Conservation (phyloP, 1,140 invertebrate genomes). For the Lucilia cuprina region DNA sequence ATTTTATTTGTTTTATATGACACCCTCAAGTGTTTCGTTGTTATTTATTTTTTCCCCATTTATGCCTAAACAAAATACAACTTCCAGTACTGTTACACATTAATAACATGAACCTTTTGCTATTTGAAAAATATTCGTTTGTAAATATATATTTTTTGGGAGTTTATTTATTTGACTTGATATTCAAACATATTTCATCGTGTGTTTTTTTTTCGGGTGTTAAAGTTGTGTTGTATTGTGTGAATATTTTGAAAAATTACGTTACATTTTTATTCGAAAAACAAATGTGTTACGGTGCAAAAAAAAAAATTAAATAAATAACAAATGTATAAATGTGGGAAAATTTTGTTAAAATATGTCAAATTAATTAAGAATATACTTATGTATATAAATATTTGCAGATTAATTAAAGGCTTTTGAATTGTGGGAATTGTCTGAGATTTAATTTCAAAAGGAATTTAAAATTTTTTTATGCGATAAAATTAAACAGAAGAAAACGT, state of each 20-base stretch:
- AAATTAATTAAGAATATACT: too few species aligned
- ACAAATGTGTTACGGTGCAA: constrained; percentile 25
- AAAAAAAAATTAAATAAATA: not conserved
- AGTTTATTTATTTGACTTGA: not conserved
- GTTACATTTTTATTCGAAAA: constrained; percentile 31
- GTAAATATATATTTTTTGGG: not conserved
- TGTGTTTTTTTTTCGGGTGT: constrained; percentile 57
- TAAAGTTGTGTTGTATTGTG: constrained; percentile 22
- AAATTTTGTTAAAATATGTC: not conserved
- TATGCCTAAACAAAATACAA: not conserved
- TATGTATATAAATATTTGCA: too few species aligned
- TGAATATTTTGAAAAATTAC: constrained; percentile 30
- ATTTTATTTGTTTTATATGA: constrained; percentile 62
- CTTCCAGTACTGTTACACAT: not conserved
- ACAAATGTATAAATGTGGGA: not conserved
- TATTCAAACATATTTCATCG: not conserved
- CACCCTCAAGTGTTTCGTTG: constrained; percentile 56
- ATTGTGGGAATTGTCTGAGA: too few species aligned
- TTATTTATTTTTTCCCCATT: not conserved
- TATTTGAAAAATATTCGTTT: not conserved
- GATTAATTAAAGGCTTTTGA: too few species aligned
- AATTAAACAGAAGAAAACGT: too few species aligned
- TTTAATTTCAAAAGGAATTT: too few species aligned
- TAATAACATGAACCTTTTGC: not conserved
- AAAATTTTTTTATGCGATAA: too few species aligned